phyloP scores from a whole-genome alignment of 2,113 vertebrate species.

The Tetraodon nigroviridis region DNA sequence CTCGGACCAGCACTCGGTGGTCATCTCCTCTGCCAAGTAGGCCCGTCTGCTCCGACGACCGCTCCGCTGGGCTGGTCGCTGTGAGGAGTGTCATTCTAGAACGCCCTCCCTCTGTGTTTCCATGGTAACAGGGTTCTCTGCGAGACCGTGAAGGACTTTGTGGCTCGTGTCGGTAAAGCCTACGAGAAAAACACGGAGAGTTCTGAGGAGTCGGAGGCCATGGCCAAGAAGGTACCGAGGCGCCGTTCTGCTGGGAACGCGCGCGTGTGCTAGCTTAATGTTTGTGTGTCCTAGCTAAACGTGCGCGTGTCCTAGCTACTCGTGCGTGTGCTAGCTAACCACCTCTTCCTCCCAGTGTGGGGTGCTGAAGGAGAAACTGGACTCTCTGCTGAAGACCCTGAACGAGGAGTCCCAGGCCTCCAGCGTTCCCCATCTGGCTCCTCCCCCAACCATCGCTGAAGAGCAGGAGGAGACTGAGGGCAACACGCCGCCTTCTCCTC shows the following conservation, averaged over 20 bases:
- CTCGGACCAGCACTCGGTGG: constrained; percentile 95
- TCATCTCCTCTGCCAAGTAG: constrained; percentile 96
- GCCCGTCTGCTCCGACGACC: constrained; percentile 30
- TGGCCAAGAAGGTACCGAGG: constrained; percentile 89
- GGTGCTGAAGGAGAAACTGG: constrained; percentile 92
- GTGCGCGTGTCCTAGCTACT: too few relatives aligned
- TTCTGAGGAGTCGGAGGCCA: constrained; percentile 87
- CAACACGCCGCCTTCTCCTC: constrained; percentile 35
- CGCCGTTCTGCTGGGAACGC: too few relatives aligned
- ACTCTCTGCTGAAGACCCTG: constrained; percentile 89
- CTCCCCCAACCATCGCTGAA: constrained; percentile 89
- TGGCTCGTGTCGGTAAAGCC: constrained; percentile 91
- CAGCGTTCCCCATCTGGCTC: constrained; percentile 73
- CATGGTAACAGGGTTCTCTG: constrained; percentile 84
- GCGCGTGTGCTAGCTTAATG: not conserved
- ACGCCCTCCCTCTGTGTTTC: constrained; percentile 9
- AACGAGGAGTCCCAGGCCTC: constrained; percentile 90
- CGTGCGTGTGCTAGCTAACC: not conserved
- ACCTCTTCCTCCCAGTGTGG: constrained; percentile 76
- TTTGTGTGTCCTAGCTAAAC: too few relatives aligned
- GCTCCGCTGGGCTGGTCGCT: too few relatives aligned
- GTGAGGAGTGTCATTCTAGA: too few relatives aligned
- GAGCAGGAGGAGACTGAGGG: constrained; percentile 83
- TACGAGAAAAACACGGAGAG: constrained; percentile 91
- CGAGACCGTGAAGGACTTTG: constrained; percentile 98